Conservation (phyloP, 2,113 vertebrate genomes). For the Saguinus imperator region DNA sequence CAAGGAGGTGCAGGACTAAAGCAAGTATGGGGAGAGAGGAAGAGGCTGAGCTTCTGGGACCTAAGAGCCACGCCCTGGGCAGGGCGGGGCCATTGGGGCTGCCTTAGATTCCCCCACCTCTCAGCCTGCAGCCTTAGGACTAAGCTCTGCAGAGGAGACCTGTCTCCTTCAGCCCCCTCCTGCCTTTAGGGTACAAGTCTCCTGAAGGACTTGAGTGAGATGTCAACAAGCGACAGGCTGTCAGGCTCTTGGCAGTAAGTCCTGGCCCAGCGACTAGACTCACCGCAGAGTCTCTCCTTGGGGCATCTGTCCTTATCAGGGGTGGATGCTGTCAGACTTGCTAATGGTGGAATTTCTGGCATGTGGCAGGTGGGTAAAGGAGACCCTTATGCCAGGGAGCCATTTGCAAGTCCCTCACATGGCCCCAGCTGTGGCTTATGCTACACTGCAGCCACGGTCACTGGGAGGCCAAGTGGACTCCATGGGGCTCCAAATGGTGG, state of each 20-base stretch:
- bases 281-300: not conserved
- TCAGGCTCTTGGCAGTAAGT: not conserved
- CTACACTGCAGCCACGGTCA: not conserved
- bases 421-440: not conserved
- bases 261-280: not conserved
- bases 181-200: not conserved
- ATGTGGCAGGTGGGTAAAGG: not conserved
- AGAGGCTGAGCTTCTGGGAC: not conserved
- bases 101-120: not conserved
- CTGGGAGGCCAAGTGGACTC: not conserved
- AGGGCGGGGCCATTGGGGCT: not conserved
- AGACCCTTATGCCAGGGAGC: not conserved
- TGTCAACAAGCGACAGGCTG: not conserved
- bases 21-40: not conserved
- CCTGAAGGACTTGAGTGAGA: not conserved
- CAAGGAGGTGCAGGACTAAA: not conserved
- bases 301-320: not conserved
- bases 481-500: not conserved
- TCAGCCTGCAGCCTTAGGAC: not conserved
- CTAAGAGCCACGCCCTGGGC: not conserved
- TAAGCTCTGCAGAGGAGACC: not conserved
- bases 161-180: not conserved
- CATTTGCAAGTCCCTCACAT: not conserved
- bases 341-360: not conserved
- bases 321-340: not conserved